Evolutionary conservation across 2,113 vertebrate species (phyloP).

Genomic region (Cygnus buccinator): DNA sequence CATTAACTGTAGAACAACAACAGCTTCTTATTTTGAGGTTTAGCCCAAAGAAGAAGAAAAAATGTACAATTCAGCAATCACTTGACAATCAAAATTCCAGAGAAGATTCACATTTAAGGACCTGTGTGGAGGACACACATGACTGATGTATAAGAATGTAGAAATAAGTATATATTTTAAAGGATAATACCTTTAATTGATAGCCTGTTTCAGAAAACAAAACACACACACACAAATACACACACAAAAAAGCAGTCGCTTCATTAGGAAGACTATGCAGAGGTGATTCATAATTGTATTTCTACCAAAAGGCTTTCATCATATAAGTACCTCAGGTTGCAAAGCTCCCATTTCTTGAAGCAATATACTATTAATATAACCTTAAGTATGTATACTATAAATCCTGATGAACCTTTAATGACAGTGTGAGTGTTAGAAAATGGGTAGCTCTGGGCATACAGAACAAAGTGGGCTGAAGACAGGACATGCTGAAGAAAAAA

Average conservation of each 20-base stretch:
- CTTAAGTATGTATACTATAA: conserved; percentile 21
- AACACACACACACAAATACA: neutral
- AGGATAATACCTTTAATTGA: neutral
- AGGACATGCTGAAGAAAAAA: neutral
- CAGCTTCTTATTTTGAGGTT: neutral
- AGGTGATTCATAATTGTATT: neutral
- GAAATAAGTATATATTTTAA: neutral
- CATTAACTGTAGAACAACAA: neutral
- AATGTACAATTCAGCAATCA: neutral
- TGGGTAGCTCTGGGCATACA: neutral
- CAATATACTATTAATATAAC: neutral
- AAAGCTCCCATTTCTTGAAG: neutral
- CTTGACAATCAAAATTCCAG: neutral
- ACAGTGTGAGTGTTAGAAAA: neutral
- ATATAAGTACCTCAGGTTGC: neutral
- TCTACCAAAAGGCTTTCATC: neutral
- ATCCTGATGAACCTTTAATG: neutral
- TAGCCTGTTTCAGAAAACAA: neutral
- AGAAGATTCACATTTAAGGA: neutral
- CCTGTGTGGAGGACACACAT: neutral
- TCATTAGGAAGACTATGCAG: neutral
- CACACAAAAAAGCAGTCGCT: neutral
- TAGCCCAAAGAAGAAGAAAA: neutral
- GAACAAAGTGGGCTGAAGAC: neutral
- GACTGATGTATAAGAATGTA: neutral